These are phyloP conservation scores for Bombus difficillimus DNA, from an alignment of 1,140 invertebrate genomes.

Conservation along the genomic window DNA sequence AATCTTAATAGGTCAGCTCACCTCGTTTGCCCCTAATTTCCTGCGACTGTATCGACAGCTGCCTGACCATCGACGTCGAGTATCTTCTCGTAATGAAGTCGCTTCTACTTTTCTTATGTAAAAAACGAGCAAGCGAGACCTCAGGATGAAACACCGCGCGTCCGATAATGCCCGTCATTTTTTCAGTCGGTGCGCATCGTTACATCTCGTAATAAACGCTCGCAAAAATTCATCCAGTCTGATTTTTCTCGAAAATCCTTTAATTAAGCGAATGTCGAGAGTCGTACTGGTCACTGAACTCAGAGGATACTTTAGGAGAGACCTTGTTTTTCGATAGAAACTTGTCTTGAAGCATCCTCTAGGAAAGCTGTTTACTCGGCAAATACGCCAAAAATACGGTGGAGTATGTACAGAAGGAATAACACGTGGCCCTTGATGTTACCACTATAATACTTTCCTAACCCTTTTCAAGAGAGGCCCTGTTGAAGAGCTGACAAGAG, in stretches of 20 bases:
- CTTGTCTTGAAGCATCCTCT: conserved; percentile 45
- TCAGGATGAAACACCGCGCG: background rate
- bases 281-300: background rate
- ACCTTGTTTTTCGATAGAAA: conserved; percentile 7
- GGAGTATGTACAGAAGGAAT: conserved; percentile 58
- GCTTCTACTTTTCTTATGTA: conserved; percentile 5
- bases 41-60: conserved; percentile 1
- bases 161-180: conserved; percentile 27
- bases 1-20: conserved; percentile 46
- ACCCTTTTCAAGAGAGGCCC: conserved; percentile 38
- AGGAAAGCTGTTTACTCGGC: conserved; percentile 65
- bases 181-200: conserved; percentile 3
- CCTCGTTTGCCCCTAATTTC: conserved; percentile 40
- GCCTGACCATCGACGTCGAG: conserved; percentile 39
- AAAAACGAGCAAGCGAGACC: background rate
- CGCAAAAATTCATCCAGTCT: background rate
- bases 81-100: conserved; percentile 47
- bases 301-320: background rate
- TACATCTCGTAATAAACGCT: conserved; percentile 16
- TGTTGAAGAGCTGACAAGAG: conserved; percentile 55
- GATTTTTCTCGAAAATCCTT: background rate
- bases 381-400: conserved; percentile 65
- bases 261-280: too few species aligned
- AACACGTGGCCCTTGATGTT: conserved; percentile 34
- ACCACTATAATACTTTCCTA: conserved; percentile 16